Evolutionary conservation across 2,113 vertebrate species (phyloP), one percentile per base, ranked within the genome.

Genomic region (Sclerurus mexicanus): DNA sequence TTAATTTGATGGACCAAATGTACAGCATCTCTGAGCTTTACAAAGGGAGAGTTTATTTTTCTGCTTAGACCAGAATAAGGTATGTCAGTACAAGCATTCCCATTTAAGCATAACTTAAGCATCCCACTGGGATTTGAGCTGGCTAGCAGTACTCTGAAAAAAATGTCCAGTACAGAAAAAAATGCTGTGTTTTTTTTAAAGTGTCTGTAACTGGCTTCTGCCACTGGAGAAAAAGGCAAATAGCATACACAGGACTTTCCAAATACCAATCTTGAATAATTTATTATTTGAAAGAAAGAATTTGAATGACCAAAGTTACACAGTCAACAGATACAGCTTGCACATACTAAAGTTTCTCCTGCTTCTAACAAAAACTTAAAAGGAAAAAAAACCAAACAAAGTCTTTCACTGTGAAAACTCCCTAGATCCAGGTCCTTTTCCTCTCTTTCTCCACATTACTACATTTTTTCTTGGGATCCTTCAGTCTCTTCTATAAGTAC

Each of bases 221-320:
- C 66, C 56, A 62, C 37, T 50, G 60, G 22, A 90, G 53, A 72
- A 84, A 58, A 31, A 90, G 46, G 79, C 44, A 94, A 85, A 90
- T 69, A 85, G 44, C 33, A 85, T 50, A 63, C 10, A 14, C 19
- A 40, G 25, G 11, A 62, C 24, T 59, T 81, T 87, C 25, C 60
- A 90, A 96, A 88, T 50, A 62, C 40, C 33, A 17, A 23, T 69
- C 69, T 40, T 85, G 64, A 81, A 76, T 68, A 81, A 90, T 87
- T 85, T 94, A 85, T 87, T 68, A 85, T 64, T 37, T 85, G 86
- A 85, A 85, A 87, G 92, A 89, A 94, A 81, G 24, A 68, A 92
- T 85, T 63, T 64, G n/a, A 31, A 55, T 55, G 33, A 59, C 49
- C 64, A 42, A 58, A 82, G n/a, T 69, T 74, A 69, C 23, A 64